Evolutionary conservation across 2,888 invertebrate species (phyloP).

Genomic region (Agonopterix heracliana): DNA sequence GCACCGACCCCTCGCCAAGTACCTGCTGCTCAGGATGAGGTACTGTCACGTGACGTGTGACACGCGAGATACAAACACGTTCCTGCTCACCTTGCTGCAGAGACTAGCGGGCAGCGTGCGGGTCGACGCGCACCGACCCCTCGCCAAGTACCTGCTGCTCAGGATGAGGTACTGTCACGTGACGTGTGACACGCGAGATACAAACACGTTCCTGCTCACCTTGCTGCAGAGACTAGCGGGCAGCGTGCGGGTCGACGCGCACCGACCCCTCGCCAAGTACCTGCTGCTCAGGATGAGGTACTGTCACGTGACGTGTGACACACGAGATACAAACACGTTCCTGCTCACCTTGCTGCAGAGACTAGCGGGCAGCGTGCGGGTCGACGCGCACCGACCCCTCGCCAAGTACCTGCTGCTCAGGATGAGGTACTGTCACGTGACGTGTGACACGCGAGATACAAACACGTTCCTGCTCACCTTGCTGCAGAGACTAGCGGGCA

Average conservation of each 20-base stretch:
- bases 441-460: slow-evolving; percentile 40
- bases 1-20: slow-evolving; percentile 88
- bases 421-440: slow-evolving; percentile 71
- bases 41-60: slow-evolving; percentile 20
- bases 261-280: slow-evolving; percentile 90
- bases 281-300: slow-evolving; percentile 83
- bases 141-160: slow-evolving; percentile 87
- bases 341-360: slow-evolving; percentile 83
- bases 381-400: slow-evolving; percentile 91
- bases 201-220: slow-evolving; percentile 78
- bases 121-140: slow-evolving; percentile 89
- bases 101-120: slow-evolving; percentile 81
- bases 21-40: slow-evolving; percentile 87
- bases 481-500: slow-evolving; percentile 83
- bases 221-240: slow-evolving; percentile 83
- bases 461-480: slow-evolving; percentile 79
- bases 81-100: slow-evolving; percentile 82
- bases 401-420: slow-evolving; percentile 87
- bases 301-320: background rate
- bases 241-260: slow-evolving; percentile 87
- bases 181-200: slow-evolving; percentile 37
- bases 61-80: no score
- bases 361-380: slow-evolving; percentile 81
- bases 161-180: slow-evolving; percentile 78
- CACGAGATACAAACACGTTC: no score